Base-by-base conservation (phyloP, 2,888 invertebrate genomes). In the Thymelicus lineola region DNA sequence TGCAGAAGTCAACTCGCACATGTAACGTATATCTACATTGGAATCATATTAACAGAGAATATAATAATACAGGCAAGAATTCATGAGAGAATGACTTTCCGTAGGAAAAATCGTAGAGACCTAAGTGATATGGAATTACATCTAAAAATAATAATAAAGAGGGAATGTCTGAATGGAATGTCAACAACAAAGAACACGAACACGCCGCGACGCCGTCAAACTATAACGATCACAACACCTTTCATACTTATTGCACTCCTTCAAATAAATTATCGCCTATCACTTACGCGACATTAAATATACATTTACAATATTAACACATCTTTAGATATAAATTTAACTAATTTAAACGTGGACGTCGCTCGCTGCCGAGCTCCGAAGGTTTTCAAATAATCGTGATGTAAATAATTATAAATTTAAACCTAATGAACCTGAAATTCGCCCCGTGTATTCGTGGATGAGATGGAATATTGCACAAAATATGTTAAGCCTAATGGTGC, bases 251-350 rank as follows among this genome's bases (percentile, higher is more conserved):
- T 93, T 93, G 93, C 93, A 93, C 93, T 89, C 93, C 91, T 87
- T 91, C 82, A 87, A 90, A 89, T 81, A 89, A 90, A 88, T 88
- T 89, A 90, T 87, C 90, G 86, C 86, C 86, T 88, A 90, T 87
- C 83, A 87, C 85, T 86, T 88, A 87, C 82, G 87, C 87, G 90
- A 88, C 86, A 83, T 82, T 77, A 74, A 87, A 89, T 90, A 91
- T 90, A 92, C 90, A 92, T 93, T 91, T 92, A 90, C 91, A 92
- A 89, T 92, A 91, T 92, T 89, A 92, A 91, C 91, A 91, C 88
- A 90, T 91, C 85, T 89, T 88, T 86, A 86, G 90, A 90, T 91
- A 91, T 90, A 89, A 91, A 91, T 93, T 93, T 90, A 88, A 90
- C 92, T 93, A 93, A 89, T 87, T 82, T 79, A 75, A 82, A 86